phyloP scores from a whole-genome alignment of 2,113 vertebrate genomes.

The Neofelis nebulosa region DNA sequence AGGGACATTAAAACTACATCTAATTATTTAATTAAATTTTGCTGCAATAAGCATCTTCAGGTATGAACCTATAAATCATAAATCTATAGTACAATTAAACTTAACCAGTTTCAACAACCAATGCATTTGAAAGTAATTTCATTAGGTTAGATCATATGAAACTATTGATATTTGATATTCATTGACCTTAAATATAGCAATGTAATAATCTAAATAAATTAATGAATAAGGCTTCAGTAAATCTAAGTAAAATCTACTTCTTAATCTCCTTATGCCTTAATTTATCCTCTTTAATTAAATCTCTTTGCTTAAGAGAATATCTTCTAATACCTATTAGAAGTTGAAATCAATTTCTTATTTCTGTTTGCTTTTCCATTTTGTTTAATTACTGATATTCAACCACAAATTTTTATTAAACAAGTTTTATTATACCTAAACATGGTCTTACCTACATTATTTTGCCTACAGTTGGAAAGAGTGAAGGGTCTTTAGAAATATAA shows the following conservation, averaged over 20 bases:
- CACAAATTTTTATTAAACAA: neutral
- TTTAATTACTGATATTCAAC: conserved; percentile 32
- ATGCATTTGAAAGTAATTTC: neutral
- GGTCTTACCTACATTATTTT: conserved; percentile 1
- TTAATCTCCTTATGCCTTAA: neutral
- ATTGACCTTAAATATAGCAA: neutral
- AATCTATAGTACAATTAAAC: neutral
- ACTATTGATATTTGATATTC: neutral
- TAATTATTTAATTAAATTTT: neutral
- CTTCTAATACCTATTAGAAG: neutral
- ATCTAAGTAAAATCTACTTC: neutral
- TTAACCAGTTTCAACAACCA: neutral
- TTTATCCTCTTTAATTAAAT: conserved; percentile 25
- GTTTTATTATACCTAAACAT: neutral
- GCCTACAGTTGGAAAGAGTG: neutral
- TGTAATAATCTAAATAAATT: conserved; percentile 4
- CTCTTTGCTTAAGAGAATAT: neutral
- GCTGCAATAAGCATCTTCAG: neutral
- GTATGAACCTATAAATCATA: neutral
- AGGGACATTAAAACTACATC: neutral
- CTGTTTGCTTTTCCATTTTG: neutral
- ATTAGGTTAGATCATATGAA: neutral
- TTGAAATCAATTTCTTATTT: neutral
- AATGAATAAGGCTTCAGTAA: neutral
- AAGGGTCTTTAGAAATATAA: conserved; percentile 4